phyloP scores from a whole-genome alignment of 1,140 invertebrate species.

The Bathynomus jamesi region DNA sequence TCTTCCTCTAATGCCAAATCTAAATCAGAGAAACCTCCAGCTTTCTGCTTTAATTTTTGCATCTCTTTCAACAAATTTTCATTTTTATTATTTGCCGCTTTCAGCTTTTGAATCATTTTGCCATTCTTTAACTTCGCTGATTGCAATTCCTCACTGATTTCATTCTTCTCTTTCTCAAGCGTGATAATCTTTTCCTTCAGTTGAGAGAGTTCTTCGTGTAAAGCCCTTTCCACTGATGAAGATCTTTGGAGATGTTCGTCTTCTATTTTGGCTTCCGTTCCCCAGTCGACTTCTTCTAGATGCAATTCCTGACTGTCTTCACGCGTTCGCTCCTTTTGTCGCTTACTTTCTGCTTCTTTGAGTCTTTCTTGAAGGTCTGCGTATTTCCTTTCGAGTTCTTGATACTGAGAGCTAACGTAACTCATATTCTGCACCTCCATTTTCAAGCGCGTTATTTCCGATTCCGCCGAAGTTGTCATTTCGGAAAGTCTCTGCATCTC shows the following conservation, averaged over 20 bases:
- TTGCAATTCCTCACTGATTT: conserved; percentile 27
- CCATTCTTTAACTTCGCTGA: conserved; percentile 32
- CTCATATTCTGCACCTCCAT: conserved; percentile 21
- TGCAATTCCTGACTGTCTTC: conserved; percentile 16
- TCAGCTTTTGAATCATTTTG: conserved; percentile 35
- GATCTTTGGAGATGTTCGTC: conserved; percentile 27
- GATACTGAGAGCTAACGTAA: conserved; percentile 16
- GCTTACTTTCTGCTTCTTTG: conserved; percentile 16
- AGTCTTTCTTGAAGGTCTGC: conserved; percentile 18
- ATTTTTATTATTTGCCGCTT: conserved; percentile 26
- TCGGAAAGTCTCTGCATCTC: conserved; percentile 29
- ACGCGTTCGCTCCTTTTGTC: conserved; percentile 4
- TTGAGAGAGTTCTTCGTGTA: conserved; percentile 22
- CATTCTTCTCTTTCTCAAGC: conserved; percentile 33
- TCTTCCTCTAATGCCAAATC: conserved; percentile 48
- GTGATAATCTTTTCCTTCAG: conserved; percentile 29
- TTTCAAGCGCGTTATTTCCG: conserved; percentile 23
- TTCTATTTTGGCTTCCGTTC: conserved; percentile 29
- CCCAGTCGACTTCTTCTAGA: conserved; percentile 31
- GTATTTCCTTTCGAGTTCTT: conserved; percentile 21
- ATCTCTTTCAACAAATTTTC: conserved; percentile 29
- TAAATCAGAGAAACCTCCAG: conserved; percentile 38
- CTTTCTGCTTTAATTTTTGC: conserved; percentile 31
- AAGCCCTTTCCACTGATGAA: conserved; percentile 20
- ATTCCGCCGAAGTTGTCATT: conserved; percentile 24